Conservation (phyloP, 2,797 vertebrate genomes). For the Scolopax rusticola region DNA sequence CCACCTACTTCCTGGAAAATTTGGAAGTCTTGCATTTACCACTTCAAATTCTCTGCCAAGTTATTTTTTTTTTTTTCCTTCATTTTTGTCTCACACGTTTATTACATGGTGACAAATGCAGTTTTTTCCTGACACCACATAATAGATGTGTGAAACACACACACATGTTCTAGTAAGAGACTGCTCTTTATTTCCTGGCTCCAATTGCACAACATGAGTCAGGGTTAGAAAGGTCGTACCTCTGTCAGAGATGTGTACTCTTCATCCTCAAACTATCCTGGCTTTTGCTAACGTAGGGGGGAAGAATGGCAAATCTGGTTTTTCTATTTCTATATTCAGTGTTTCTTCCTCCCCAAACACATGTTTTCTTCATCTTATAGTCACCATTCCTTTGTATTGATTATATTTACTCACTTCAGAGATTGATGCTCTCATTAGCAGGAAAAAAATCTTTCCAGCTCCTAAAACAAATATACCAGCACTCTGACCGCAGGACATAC, state of each 20-base stretch:
- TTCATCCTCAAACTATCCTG: neutral
- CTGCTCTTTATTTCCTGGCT: slow-evolving; percentile 58
- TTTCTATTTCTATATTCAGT: neutral
- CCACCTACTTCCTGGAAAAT: slow-evolving; percentile 52
- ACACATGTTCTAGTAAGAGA: slow-evolving; percentile 48
- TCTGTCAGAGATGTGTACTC: slow-evolving; percentile 14
- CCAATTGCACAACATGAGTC: slow-evolving; percentile 52
- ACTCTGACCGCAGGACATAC: neutral
- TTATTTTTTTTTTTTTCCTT: neutral
- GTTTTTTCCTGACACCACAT: slow-evolving; percentile 64
- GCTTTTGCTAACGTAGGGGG: neutral
- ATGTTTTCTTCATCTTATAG: neutral
- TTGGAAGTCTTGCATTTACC: slow-evolving; percentile 34
- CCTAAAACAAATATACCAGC: neutral
- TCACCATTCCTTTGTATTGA: neutral
- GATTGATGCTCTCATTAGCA: neutral
- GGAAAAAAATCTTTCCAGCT: neutral
- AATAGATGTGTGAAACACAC: slow-evolving; percentile 69
- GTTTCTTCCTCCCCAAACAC: neutral
- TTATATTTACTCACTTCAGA: slow-evolving; percentile 18
- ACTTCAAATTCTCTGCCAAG: slow-evolving; percentile 57
- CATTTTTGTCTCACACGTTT: slow-evolving; percentile 74
- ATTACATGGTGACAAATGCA: slow-evolving; percentile 67
- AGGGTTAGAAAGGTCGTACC: slow-evolving; percentile 41
- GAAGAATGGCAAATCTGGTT: neutral